These are phyloP conservation scores for Pseudochirops corinnae DNA, from an alignment of 2,797 vertebrate genomes.

Conservation along the genomic window DNA sequence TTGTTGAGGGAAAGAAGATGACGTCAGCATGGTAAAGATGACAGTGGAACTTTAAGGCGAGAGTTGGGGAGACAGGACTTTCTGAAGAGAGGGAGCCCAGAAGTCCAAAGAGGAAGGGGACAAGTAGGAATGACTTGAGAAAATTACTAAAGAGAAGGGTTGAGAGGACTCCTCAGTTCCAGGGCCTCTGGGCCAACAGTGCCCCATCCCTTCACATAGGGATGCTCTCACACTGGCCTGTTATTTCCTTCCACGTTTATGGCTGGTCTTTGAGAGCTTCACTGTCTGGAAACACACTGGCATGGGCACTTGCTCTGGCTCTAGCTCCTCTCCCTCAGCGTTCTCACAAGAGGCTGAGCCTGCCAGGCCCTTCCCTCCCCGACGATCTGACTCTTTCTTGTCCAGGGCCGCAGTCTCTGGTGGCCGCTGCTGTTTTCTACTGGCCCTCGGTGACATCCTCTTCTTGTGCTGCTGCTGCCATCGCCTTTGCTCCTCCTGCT, in stretches of 20 bases:
- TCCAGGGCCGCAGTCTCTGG: constrained; percentile 44
- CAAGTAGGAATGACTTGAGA: constrained; percentile 64
- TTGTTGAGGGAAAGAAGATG: constrained; percentile 53
- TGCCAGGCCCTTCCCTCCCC: constrained; percentile 76
- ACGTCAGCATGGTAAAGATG: constrained; percentile 6
- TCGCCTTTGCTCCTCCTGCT: constrained; percentile 82
- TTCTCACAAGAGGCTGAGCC: constrained; percentile 65
- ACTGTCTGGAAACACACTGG: constrained; percentile 76
- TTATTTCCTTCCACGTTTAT: constrained; percentile 82
- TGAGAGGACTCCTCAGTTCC: constrained; percentile 63
- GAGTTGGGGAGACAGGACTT: constrained; percentile 65
- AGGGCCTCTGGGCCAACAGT: constrained; percentile 65
- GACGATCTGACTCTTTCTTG: constrained; percentile 71
- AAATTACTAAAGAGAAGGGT: constrained; percentile 68
- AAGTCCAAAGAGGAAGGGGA: constrained; percentile 48
- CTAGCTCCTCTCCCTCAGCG: constrained; percentile 63
- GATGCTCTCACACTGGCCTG: constrained; percentile 19
- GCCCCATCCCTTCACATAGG: constrained; percentile 57
- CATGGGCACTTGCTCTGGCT: constrained; percentile 72
- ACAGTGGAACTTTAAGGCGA: constrained; percentile 65
- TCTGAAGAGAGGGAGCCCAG: constrained; percentile 53
- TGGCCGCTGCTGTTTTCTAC: constrained; percentile 76
- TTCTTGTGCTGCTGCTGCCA: constrained; percentile 82
- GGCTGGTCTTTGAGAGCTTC: constrained; percentile 74
- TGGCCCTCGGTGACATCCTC: constrained; percentile 66